A percentile compares a stretch with the other conserved stretches of the same genome.
These are phyloP conservation scores for Yoshiicerus persimilis DNA, from an alignment of 1,140 invertebrate genomes.

Conservation along the genomic window DNA sequence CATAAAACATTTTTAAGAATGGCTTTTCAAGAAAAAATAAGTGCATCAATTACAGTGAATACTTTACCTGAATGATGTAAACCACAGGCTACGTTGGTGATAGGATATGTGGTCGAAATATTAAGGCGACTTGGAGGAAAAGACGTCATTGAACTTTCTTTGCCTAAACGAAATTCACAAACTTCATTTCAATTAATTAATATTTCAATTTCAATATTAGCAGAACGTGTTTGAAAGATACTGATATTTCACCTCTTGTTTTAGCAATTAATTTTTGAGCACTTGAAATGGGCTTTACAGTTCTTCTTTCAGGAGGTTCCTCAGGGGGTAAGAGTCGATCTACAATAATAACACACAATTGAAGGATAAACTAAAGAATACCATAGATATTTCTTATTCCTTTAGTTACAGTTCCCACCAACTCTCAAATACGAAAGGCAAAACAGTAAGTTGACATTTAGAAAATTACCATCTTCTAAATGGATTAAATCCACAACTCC, in stretches of 20 bases:
- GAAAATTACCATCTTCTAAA: slow-evolving; percentile 41
- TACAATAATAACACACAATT: not conserved
- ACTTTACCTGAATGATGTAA: slow-evolving; percentile 77
- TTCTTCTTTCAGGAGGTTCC: slow-evolving; percentile 28
- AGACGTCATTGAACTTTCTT: slow-evolving; percentile 60
- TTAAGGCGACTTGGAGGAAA: slow-evolving; percentile 75
- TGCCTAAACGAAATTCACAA: slow-evolving; percentile 10
- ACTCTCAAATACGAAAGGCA: no score
- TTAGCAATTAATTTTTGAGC: slow-evolving; percentile 29
- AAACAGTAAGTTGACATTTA: not conserved
- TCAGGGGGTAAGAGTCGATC: slow-evolving; percentile 36
- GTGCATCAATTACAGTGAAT: no score
- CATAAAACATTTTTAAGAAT: no score
- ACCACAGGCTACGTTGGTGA: slow-evolving; percentile 82
- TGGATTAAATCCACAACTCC: slow-evolving; percentile 37
- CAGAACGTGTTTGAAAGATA: not conserved
- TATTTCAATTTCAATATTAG: not conserved
- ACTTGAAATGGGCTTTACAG: slow-evolving; percentile 25
- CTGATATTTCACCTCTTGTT: slow-evolving; percentile 11
- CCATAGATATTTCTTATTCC: no score
- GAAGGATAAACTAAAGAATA: not conserved
- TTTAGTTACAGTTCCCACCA: no score
- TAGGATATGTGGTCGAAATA: slow-evolving; percentile 64
- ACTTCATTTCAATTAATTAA: no score
- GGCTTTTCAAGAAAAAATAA: no score